These are phyloP conservation scores for Natrix natrix DNA, from an alignment of 2,797 vertebrate species.

Conservation along the genomic window DNA sequence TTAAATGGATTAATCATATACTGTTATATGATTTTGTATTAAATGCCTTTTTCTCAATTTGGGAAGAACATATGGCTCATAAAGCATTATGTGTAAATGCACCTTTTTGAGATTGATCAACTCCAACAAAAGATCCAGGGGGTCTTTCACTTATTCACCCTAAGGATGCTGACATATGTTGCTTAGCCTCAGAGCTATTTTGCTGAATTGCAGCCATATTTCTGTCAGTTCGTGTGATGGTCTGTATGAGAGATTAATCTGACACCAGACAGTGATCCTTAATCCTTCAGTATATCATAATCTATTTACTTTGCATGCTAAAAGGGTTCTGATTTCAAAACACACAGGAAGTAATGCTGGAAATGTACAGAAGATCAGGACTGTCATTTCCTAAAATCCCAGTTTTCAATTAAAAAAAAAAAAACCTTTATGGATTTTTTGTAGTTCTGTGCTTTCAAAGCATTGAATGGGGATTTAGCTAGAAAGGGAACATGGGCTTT, in stretches of 20 bases:
- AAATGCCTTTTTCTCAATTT: background rate
- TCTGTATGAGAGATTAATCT: slow-evolving; percentile 90
- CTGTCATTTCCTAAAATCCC: slow-evolving; percentile 71
- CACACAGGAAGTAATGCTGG: slow-evolving; percentile 84
- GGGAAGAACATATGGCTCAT: background rate
- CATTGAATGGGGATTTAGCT: slow-evolving; percentile 75
- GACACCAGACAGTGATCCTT: slow-evolving; percentile 89
- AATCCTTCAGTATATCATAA: slow-evolving; percentile 95
- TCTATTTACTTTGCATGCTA: slow-evolving; percentile 97
- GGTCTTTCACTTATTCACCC: slow-evolving; percentile 8
- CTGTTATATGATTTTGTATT: background rate
- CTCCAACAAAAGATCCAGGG: background rate
- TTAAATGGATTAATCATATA: slow-evolving; percentile 13
- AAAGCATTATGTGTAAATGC: slow-evolving; percentile 26
- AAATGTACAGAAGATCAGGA: slow-evolving; percentile 83
- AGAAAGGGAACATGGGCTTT: slow-evolving; percentile 69
- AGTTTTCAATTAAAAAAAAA: slow-evolving; percentile 61
- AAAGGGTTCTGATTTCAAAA: slow-evolving; percentile 92
- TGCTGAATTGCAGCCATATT: slow-evolving; percentile 86
- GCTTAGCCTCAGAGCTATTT: slow-evolving; percentile 39
- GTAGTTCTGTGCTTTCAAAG: slow-evolving; percentile 68
- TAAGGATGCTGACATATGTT: slow-evolving; percentile 59
- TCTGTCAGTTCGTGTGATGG: slow-evolving; percentile 89
- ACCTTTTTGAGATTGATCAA: slow-evolving; percentile 7
- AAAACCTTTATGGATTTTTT: slow-evolving; percentile 65